Base-by-base conservation (phyloP, 2,888 invertebrate species). In the Stenoptilia bipunctidactyla region DNA sequence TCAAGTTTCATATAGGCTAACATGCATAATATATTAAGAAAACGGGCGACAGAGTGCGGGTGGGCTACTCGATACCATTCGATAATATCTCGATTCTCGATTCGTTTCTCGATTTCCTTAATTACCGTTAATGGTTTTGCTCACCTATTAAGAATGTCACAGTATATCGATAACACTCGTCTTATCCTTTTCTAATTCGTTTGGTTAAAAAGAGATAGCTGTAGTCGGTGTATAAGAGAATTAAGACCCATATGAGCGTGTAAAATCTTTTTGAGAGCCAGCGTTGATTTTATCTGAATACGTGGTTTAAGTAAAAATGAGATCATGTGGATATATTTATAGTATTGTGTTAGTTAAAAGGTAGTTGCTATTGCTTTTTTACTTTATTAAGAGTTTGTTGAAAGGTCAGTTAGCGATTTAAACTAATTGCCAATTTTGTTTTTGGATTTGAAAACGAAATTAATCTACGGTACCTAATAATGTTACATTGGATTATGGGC, bases 11-110 rank as follows among this genome's bases (percentile, higher is more conserved):
- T 20, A 20, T 62, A 60, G 61, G 49, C 55, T 55, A 62, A 61
- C 67, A 75, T 76, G 74, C 73, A 70, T 74, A 75, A 75, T 74
- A 73, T 71, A 74, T 76, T 72, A 71, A 72, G 56, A 42, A 56
- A 48, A 48, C 54, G 52, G 46, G 45, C 47, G 51, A 44, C 40
- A 49, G 55, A 58, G 61, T 61, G 66, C 73, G 76, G 76, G 76
- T 77, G 79, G 80, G 64, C 75, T 47, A 46, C 43, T 51, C 68
- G 77, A 72, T 73, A 70, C 67, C 59, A 65, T 61, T 63, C 62
- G 70, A 72, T 72, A 56, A 61, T 62, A 80, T 79, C 77, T 74
- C 66, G 64, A 71, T 73, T 66, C 62, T 56, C 62, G 73, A 77
- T 77, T 70, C 63, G 66, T 60, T 58, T 64, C 60, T 66, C 63